Evolutionary conservation across 2,113 vertebrate genomes (phyloP).

Genomic region (Rhizomys pruinosus): DNA sequence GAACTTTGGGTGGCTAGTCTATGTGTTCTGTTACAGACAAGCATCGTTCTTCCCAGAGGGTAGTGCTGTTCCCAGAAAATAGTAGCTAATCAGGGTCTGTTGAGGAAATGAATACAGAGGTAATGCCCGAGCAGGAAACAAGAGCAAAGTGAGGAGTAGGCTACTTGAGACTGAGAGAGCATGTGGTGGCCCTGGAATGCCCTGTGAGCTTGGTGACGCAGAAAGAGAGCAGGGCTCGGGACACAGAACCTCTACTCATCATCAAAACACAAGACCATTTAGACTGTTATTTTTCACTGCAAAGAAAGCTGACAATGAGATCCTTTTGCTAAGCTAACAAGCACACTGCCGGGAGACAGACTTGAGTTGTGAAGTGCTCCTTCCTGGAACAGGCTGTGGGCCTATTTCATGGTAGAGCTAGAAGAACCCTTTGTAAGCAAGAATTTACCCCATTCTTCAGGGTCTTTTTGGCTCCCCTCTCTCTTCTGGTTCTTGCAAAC

Average conservation of each 20-base stretch:
- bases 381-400: background rate
- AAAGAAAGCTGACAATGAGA: background rate
- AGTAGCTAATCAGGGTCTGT: background rate
- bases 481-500: background rate
- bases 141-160: background rate
- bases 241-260: background rate
- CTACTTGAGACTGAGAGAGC: background rate
- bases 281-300: background rate
- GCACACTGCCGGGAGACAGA: background rate
- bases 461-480: background rate
- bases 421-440: background rate
- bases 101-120: background rate
- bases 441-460: fast-evolving
- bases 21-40: background rate
- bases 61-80: background rate
- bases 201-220: background rate
- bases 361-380: background rate
- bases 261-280: background rate
- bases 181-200: background rate
- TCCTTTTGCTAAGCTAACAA: background rate
- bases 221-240: background rate
- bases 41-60: background rate
- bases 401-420: too few relatives aligned
- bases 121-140: background rate
- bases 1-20: background rate